Evolutionary conservation across 2,797 vertebrate genomes (phyloP).

Genomic region (Scleropages formosus): DNA sequence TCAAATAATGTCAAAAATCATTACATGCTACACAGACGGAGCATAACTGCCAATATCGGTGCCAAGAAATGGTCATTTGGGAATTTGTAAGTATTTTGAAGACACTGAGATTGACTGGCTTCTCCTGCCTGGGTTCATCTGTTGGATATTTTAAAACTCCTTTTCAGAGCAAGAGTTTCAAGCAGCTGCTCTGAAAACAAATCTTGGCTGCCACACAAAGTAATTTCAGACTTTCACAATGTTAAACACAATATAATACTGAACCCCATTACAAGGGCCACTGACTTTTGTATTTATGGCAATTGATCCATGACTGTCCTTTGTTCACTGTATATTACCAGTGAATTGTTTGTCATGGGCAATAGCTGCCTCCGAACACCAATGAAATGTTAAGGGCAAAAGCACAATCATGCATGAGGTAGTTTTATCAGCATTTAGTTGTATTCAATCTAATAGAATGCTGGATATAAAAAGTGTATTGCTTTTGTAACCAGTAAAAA

Average conservation of each 20-base stretch:
- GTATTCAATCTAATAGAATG: not conserved
- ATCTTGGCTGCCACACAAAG: too few relatives aligned
- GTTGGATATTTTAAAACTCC: too few relatives aligned
- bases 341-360: conserved; percentile 37
- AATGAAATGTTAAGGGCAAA: conserved; percentile 17
- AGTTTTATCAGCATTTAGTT: conserved; percentile 15
- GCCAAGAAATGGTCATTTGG: too few relatives aligned
- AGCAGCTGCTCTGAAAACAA: too few relatives aligned
- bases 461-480: not conserved
- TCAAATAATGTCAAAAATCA: too few relatives aligned
- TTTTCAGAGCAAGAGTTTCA: too few relatives aligned
- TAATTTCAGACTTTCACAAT: conserved; percentile 24
- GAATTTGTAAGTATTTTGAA: too few relatives aligned
- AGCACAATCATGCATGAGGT: not conserved
- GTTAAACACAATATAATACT: conserved; percentile 40
- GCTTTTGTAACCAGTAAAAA: conserved; percentile 2
- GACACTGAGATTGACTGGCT: too few relatives aligned
- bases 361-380: conserved; percentile 19
- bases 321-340: conserved; percentile 46
- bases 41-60: too few relatives aligned
- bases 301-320: conserved; percentile 45
- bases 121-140: too few relatives aligned
- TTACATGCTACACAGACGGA: too few relatives aligned
- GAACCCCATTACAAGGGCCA: conserved; percentile 43
- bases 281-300: conserved; percentile 34